Evolutionary conservation across 2,888 invertebrate genomes (phyloP), one percentile per base, ranked within the genome.

Genomic region (Nesidiocoris tenuis): DNA sequence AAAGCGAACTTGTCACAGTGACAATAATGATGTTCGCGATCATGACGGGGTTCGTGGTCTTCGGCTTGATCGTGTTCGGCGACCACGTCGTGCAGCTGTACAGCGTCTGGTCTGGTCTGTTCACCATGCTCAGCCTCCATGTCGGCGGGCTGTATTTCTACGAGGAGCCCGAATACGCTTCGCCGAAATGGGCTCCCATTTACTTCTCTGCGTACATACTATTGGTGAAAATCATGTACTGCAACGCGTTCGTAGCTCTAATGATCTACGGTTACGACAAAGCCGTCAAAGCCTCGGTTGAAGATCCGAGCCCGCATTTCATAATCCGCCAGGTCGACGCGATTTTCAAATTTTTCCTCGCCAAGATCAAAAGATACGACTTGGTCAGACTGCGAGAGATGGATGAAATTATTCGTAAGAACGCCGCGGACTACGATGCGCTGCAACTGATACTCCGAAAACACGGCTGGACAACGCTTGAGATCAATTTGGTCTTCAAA

Each of bases 21-120:
- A 54, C 57, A 12, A 1, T 65, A 0, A 55, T 65, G 55, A 18
- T 65, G 22, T 0, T 56, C 16, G 5, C 9, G 22, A n/a, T 75
- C 2, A 39, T 64, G 5, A 22, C 61, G 0, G 75, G 75, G 16
- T 75, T 68, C 22, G 22, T 55, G 1, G 12, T 75, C 7, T 61
- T 66, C 7, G 66, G 65, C n/a, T n/a, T 7, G 56, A 56, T 65
- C 23, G 5, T 56, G 2, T 66, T 74, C 54, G 74, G 74, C 1
- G 23, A 18, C 12, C 16, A n/a, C 7, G 12, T 61, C 16, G 63
- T 17, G 18, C 39, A 61, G 24, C 17, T 23, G n/a, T 9, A 63
- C 39, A 7, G 39, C 16, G 17, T 63, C 24, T 12, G 7, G n/a
- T 9, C 61, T 5, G 24, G 39, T n/a, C 5, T 64, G n/a, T 63